These are phyloP conservation scores for Platycheirus rosarum DNA, from an alignment of 2,888 invertebrate genomes.

Conservation along the genomic window DNA sequence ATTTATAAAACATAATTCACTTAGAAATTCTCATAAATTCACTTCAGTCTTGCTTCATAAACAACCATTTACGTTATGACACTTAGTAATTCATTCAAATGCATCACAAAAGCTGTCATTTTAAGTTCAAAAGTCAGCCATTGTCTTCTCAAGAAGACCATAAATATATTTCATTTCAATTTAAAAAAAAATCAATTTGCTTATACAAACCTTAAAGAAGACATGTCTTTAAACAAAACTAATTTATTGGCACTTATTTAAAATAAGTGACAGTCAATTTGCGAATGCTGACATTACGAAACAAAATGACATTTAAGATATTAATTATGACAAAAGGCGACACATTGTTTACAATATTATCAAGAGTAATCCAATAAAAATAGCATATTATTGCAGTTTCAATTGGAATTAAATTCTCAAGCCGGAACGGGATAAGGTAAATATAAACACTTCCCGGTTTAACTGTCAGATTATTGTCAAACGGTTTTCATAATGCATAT, in stretches of 20 bases:
- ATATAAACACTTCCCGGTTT: conserved; percentile 12
- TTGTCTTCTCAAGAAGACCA: not conserved
- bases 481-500: not conserved
- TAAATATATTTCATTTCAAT: not conserved
- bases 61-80: no score
- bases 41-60: no score
- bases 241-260: conserved; percentile 40
- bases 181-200: not conserved
- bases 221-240: not conserved
- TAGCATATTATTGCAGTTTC: not conserved
- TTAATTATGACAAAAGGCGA: conserved; percentile 15
- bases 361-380: conserved; percentile 19
- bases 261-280: conserved; percentile 47
- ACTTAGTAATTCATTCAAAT: not conserved
- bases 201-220: not conserved
- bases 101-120: not conserved
- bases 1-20: no score
- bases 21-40: no score
- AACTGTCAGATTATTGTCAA: conserved; percentile 23
- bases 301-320: conserved; percentile 17
- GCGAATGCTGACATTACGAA: conserved; percentile 5
- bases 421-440: not conserved
- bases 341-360: conserved; percentile 9
- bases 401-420: not conserved
- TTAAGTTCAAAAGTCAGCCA: not conserved